These are phyloP conservation scores for Rafetus swinhoei DNA, from an alignment of 2,113 vertebrate genomes.

Conservation along the genomic window DNA sequence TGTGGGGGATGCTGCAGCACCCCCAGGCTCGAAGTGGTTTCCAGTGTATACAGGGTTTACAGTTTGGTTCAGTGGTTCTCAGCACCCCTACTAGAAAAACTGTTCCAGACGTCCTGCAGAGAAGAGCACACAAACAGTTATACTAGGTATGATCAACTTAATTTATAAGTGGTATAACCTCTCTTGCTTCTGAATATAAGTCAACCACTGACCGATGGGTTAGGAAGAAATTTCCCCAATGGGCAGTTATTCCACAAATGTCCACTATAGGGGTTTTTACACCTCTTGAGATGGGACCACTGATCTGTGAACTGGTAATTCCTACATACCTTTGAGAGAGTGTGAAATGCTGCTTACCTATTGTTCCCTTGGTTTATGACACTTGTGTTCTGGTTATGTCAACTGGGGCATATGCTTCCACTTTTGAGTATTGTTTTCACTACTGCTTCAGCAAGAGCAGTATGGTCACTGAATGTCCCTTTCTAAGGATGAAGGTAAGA, in stretches of 20 bases:
- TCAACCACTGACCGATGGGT: neutral
- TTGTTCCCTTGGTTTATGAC: neutral
- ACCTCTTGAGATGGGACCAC: neutral
- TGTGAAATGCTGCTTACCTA: neutral
- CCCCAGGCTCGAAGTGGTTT: no score
- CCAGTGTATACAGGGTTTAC: no score
- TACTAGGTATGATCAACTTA: neutral
- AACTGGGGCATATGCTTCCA: neutral
- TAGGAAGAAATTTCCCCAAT: neutral
- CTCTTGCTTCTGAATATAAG: neutral
- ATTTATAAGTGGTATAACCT: neutral
- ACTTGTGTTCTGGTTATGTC: conserved; percentile 16
- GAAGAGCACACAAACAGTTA: neutral
- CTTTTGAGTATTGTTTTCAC: neutral
- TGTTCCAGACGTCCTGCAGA: no score
- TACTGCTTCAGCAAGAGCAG: neutral
- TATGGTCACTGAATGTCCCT: neutral
- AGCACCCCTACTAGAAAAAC: no score
- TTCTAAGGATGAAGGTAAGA: conserved; percentile 3
- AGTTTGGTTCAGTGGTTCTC: no score
- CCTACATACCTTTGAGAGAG: neutral
- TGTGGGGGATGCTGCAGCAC: no score
- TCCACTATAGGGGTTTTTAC: neutral
- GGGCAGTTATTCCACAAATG: neutral
- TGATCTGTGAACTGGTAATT: neutral